Percentiles rank a stretch among this genome's conserved stretches.
Evolutionary conservation across 1,140 invertebrate species (phyloP).

Genomic region (Drosophila bipectinata): DNA sequence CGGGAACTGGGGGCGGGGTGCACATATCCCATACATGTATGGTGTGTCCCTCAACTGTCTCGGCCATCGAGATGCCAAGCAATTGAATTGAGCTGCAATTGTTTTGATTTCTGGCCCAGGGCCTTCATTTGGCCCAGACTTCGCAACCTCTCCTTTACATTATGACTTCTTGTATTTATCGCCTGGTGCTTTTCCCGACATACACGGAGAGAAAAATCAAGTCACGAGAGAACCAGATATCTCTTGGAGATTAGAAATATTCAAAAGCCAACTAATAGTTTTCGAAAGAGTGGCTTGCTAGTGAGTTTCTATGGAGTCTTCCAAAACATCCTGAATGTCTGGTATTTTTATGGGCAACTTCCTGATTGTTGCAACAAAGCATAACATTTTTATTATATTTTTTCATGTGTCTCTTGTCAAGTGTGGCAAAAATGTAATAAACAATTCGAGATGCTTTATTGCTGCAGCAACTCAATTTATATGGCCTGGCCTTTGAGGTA

Average conservation of each 20-base stretch:
- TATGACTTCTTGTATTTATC: constrained; percentile 65
- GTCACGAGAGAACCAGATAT: too few relatives aligned
- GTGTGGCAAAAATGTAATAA: constrained; percentile 79
- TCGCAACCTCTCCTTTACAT: constrained; percentile 12
- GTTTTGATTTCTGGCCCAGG: constrained; percentile 79
- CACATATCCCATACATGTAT: constrained; percentile 11
- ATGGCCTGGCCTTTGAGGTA: constrained; percentile 65
- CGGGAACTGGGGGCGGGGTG: neutral
- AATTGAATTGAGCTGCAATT: constrained; percentile 82
- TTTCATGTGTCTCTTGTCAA: constrained; percentile 49
- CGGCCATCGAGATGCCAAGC: constrained; percentile 38
- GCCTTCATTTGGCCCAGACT: constrained; percentile 40
- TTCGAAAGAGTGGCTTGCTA: too few relatives aligned
- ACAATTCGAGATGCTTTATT: constrained; percentile 74
- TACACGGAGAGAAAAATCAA: neutral
- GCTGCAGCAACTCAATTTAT: constrained; percentile 77
- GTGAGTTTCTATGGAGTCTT: too few relatives aligned
- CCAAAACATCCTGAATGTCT: too few relatives aligned
- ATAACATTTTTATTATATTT: neutral
- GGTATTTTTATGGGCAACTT: too few relatives aligned
- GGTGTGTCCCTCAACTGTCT: constrained; percentile 35
- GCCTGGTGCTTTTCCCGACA: constrained; percentile 31
- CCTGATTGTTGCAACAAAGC: too few relatives aligned
- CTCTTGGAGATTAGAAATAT: too few relatives aligned
- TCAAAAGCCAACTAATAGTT: too few relatives aligned